These are phyloP conservation scores for Pogonocichla stellata DNA, from an alignment of 2,113 vertebrate species.

Conservation along the genomic window DNA sequence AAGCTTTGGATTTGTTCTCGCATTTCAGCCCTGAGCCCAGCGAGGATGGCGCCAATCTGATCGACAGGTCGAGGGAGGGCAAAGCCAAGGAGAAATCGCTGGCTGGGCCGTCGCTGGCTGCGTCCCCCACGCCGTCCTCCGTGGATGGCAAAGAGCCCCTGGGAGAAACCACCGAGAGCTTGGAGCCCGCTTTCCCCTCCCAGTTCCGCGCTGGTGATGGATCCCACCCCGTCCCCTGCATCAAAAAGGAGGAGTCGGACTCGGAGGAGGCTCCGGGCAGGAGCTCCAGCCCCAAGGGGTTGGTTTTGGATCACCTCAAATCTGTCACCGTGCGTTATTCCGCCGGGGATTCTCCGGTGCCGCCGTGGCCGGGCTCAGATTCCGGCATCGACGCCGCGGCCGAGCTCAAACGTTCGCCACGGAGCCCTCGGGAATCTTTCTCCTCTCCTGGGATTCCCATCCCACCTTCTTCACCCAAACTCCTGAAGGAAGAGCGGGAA, in stretches of 20 bases:
- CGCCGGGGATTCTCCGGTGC: accelerated
- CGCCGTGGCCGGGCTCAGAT: neutral
- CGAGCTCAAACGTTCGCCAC: neutral
- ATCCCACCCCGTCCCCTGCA: neutral
- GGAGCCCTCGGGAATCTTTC: neutral
- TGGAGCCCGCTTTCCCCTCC: neutral
- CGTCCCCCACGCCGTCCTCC: neutral
- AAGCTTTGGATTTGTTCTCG: constrained; percentile 69
- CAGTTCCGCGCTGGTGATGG: accelerated
- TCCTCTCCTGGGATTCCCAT: accelerated
- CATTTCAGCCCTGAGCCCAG: constrained; percentile 60
- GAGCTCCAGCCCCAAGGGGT: neutral
- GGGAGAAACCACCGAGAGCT: neutral
- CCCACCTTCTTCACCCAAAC: neutral
- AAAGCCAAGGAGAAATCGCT: constrained; percentile 48
- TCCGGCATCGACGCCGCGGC: neutral
- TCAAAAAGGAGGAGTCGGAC: constrained; percentile 58
- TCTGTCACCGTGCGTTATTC: neutral
- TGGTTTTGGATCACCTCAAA: constrained; percentile 16
- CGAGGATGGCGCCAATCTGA: constrained; percentile 16
- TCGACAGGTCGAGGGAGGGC: constrained; percentile 19
- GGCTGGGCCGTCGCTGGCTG: constrained; percentile 57
- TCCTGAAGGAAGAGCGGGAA: constrained; percentile 56
- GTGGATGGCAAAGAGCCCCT: constrained; percentile 16
- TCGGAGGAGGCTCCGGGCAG: neutral